These are phyloP conservation scores for Drosophila paramelanica DNA, from an alignment of 2,888 invertebrate genomes.

Conservation along the genomic window DNA sequence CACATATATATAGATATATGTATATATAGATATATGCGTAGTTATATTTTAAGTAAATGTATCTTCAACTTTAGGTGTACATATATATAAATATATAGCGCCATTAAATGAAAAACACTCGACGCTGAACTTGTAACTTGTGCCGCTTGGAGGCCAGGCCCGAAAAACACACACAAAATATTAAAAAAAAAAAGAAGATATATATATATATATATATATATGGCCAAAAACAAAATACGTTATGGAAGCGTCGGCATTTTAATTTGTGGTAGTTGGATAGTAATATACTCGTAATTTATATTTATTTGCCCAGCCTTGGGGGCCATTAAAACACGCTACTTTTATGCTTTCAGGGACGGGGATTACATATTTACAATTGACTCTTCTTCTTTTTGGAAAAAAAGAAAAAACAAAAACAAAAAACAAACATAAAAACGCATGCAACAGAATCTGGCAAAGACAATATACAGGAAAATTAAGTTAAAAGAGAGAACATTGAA, in stretches of 20 bases:
- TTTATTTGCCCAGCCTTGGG: constrained; percentile 72
- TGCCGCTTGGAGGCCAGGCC: constrained; percentile 67
- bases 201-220: too few species aligned
- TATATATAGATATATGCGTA: constrained; percentile 12
- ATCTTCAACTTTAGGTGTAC: constrained; percentile 10
- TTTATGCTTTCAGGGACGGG: constrained; percentile 67
- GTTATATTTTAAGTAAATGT: too few species aligned
- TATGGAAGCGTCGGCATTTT: constrained; percentile 47
- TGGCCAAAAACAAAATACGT: constrained; percentile 28
- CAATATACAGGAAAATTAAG: constrained; percentile 3
- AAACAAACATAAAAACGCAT: constrained; percentile 1
- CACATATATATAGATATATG: constrained; percentile 22
- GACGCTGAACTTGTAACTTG: constrained; percentile 51
- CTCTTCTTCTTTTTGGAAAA: constrained; percentile 35
- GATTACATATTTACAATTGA: constrained; percentile 72
- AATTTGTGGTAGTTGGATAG: constrained; percentile 71
- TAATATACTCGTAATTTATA: constrained; percentile 68
- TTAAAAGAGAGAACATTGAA: background rate
- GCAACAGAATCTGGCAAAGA: constrained; percentile 25
- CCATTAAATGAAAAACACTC: constrained; percentile 49
- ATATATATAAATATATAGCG: constrained; percentile 31
- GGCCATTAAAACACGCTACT: constrained; percentile 73
- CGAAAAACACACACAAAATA: constrained; percentile 8
- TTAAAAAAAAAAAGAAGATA: background rate
- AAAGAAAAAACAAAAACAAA: background rate